phyloP scores from a whole-genome alignment of 2,888 invertebrate genomes.

The Panzeria rudis region DNA sequence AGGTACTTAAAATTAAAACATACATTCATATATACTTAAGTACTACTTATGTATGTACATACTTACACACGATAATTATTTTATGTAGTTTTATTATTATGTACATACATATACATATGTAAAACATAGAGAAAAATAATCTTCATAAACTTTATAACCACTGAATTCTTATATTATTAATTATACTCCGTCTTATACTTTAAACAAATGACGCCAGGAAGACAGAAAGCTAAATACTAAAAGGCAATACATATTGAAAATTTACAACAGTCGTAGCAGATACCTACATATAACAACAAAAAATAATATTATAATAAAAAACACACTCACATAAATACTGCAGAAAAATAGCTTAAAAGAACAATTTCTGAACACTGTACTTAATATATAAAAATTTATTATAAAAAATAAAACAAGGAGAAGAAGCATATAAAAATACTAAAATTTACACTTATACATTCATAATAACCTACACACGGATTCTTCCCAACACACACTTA shows the following conservation, averaged over 20 bases:
- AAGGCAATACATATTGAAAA: slow-evolving; percentile 70
- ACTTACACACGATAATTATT: neutral
- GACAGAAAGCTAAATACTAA: slow-evolving; percentile 71
- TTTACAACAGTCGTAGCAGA: slow-evolving; percentile 58
- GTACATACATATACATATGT: neutral
- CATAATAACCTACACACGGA: slow-evolving; percentile 47
- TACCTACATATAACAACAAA: slow-evolving; percentile 32
- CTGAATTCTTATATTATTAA: slow-evolving; percentile 16
- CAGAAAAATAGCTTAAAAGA: slow-evolving; percentile 72
- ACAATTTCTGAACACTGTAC: slow-evolving; percentile 80
- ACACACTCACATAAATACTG: slow-evolving; percentile 47
- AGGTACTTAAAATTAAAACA: neutral
- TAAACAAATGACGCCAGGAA: slow-evolving; percentile 73
- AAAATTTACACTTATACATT: slow-evolving; percentile 62
- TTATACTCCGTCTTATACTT: slow-evolving; percentile 66
- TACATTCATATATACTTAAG: neutral
- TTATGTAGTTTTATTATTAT: neutral
- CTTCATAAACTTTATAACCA: slow-evolving; percentile 7
- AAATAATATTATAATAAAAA: slow-evolving; percentile 67
- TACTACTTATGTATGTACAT: neutral
- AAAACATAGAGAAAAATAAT: neutral
- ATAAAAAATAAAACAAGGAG: slow-evolving; percentile 69
- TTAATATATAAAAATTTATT: slow-evolving; percentile 75
- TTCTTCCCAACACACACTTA: slow-evolving; percentile 33
- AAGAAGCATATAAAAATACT: slow-evolving; percentile 63